Base-by-base conservation (phyloP, 2,113 vertebrate species). In the Alces alces region DNA sequence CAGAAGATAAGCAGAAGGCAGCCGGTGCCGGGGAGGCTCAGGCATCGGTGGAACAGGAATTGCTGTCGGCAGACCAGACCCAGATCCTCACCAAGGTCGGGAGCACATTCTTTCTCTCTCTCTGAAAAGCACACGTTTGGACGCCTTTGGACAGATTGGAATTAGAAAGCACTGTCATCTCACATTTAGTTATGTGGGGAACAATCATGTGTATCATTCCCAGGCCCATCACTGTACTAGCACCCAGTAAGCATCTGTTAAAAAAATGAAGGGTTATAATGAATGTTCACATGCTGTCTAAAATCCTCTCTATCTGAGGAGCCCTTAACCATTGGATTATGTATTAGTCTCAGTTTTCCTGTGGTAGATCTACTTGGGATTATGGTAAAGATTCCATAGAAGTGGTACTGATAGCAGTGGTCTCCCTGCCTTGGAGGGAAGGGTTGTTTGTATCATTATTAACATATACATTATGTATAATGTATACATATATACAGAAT, bases 41-140 rank as follows among this genome's bases (percentile, higher is more conserved):
- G 89, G 50, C 98, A 82, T 96, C 97, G 33, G 58, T 95, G 90
- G 96, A 97, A 87, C 47, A 93, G 78, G 97, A 98, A 36, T 64
- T 97, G 52, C 98, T 97, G 23, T 91, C 98, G 83, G 89, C 97
- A 95, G 97, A 98, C 86, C 96, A 98, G 97, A 90, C 92, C 78
- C 89, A 95, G 2, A 76, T 97, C 57, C 92, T 95, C 73, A 97
- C 12, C 95, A 94, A 98, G 99, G 99, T 99, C 97, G 27, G 96
- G 28, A 57, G 13, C 9, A 33, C 50, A 9, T n/a, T 78, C 21
- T 61, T 27, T 0, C 83, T 58, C 21, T 60, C 13, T 93, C 55
- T 45, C 36, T 23, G 0, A 45, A 79, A 55, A 76, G 58, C n/a
- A 93, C n/a, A 7, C 7, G 23, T 28, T 78, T 78, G 39, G 82